Percentiles rank a stretch among this genome's conserved stretches.
phyloP scores from a whole-genome alignment of 2,797 vertebrate genomes.

The Syndactyla subalaris region DNA sequence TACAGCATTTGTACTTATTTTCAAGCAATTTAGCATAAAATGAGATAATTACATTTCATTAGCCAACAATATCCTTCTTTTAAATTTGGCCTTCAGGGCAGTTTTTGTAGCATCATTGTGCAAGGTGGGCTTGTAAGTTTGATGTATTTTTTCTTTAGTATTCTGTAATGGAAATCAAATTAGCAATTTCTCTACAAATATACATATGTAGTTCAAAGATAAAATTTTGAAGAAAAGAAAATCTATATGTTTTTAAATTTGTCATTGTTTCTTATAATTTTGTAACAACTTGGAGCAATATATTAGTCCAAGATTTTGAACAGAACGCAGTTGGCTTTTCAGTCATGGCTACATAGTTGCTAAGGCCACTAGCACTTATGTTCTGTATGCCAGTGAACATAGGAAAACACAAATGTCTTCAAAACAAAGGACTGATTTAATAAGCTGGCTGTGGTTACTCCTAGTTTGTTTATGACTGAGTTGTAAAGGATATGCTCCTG shows the following conservation, averaged over 20 bases:
- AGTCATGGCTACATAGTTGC: background rate
- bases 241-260: background rate
- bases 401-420: background rate
- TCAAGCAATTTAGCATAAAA: background rate
- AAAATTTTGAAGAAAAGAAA: background rate
- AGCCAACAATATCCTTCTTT: background rate
- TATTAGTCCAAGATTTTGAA: background rate
- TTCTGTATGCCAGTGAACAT: background rate
- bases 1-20: background rate
- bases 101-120: too few species aligned
- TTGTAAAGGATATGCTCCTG: background rate
- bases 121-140: background rate
- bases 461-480: background rate
- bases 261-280: background rate
- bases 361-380: fast-evolving
- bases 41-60: background rate
- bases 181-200: background rate
- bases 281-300: background rate
- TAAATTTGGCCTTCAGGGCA: background rate
- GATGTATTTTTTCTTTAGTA: background rate
- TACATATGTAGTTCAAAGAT: background rate
- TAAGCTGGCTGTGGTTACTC: background rate
- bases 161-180: background rate
- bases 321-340: background rate
- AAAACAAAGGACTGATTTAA: background rate